A percentile compares a stretch with the other conserved stretches of the same genome.
Evolutionary conservation across 2,113 vertebrate species (phyloP).

Genomic region (Gambusia holbrooki): DNA sequence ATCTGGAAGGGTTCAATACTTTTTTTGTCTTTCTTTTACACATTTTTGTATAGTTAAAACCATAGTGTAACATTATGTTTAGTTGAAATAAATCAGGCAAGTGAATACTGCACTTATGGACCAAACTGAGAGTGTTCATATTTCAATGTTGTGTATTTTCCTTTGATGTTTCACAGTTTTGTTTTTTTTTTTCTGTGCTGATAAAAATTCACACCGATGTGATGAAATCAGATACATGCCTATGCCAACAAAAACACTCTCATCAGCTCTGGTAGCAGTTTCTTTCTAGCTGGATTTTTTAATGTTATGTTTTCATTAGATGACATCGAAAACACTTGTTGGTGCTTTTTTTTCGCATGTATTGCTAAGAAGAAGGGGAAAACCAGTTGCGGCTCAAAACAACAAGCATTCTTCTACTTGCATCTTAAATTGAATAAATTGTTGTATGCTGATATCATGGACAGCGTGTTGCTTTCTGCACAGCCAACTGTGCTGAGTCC

Average conservation of each 20-base stretch:
- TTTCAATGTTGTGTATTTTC: conserved; percentile 11
- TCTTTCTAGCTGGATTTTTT: conserved; percentile 22
- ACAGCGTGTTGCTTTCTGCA: conserved; percentile 24
- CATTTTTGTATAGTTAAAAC: neutral
- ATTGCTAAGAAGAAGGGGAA: conserved; percentile 16
- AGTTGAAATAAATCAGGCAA: neutral
- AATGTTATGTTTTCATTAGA: conserved; percentile 26
- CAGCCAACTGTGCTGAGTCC: conserved; percentile 22
- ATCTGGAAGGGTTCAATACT: neutral
- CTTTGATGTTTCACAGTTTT: conserved; percentile 21
- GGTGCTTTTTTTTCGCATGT: conserved; percentile 40
- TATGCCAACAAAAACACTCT: conserved; percentile 37
- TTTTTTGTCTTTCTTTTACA: neutral
- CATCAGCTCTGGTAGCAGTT: conserved; percentile 22
- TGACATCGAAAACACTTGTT: conserved; percentile 17
- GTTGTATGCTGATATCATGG: conserved; percentile 23
- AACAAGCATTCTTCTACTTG: conserved; percentile 13
- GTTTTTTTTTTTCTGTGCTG: conserved; percentile 21
- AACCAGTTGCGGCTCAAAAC: conserved; percentile 29
- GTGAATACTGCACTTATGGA: neutral
- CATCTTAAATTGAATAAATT: conserved; percentile 28
- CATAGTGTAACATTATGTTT: neutral
- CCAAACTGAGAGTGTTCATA: neutral
- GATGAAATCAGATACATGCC: conserved; percentile 6
- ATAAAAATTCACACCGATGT: conserved; percentile 1